Conservation (phyloP, 2,113 vertebrate genomes). For the Syngnathus typhle region DNA sequence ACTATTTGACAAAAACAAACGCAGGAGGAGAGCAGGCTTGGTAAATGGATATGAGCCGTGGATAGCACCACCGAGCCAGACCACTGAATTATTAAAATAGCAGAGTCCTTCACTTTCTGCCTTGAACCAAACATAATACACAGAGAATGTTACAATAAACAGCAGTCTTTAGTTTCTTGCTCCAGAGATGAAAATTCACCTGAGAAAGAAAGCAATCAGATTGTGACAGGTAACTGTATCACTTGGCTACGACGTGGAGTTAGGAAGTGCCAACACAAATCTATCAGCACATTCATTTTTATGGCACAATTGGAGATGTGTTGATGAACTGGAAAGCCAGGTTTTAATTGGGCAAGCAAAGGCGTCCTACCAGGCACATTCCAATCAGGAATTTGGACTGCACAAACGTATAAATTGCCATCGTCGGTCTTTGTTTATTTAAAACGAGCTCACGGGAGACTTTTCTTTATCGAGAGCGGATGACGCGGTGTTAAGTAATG, state of each 20-base stretch:
- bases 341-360: constrained; percentile 34
- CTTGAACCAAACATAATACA: constrained; percentile 23
- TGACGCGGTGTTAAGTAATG: constrained; percentile 2
- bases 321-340: constrained; percentile 52
- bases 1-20: constrained; percentile 52
- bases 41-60: constrained; percentile 51
- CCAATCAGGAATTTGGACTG: constrained; percentile 26
- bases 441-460: constrained; percentile 15
- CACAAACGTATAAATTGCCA: constrained; percentile 12
- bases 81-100: constrained; percentile 70
- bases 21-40: constrained; percentile 15
- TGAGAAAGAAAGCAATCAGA: constrained; percentile 2
- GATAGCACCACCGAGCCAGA: constrained; percentile 50
- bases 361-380: not conserved
- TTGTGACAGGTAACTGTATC: constrained; percentile 13
- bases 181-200: constrained; percentile 5
- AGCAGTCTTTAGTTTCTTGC: constrained; percentile 14
- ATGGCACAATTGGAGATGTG: constrained; percentile 19
- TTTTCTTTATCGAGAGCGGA: constrained; percentile 4
- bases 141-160: constrained; percentile 16
- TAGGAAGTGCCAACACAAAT: constrained; percentile 25
- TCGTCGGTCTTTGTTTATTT: constrained; percentile 2
- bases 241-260: constrained; percentile 13
- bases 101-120: constrained; percentile 52
- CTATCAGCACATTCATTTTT: constrained; percentile 29